A percentile compares a stretch with the other conserved stretches of the same genome.
Conservation (phyloP, 2,797 vertebrate species). For the Macroramphosus scolopax region DNA sequence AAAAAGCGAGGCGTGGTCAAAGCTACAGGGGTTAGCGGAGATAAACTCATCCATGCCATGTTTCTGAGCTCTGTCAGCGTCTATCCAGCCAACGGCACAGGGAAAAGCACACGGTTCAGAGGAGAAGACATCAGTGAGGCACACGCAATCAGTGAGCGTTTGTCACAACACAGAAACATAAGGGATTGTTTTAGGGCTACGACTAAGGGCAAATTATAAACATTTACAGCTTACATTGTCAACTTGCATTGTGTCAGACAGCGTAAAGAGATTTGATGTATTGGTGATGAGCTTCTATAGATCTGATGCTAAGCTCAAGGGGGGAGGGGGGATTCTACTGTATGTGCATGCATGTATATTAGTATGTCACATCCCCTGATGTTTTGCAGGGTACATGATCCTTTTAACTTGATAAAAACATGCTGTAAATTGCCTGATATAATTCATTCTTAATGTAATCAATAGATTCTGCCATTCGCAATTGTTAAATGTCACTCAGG, state of each 20-base stretch:
- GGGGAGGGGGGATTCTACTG: constrained; percentile 46
- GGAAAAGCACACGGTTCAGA: constrained; percentile 92
- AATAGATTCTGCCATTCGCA: constrained; percentile 98
- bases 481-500: constrained; percentile 71
- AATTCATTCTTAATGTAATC: constrained; percentile 67
- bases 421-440: too few species aligned
- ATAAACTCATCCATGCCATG: constrained; percentile 99
- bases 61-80: constrained; percentile 99
- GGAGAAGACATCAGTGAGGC: constrained; percentile 76
- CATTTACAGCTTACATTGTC: constrained; percentile 95
- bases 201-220: constrained; percentile 83
- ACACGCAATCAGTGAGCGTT: constrained; percentile 40
- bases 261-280: constrained; percentile 73
- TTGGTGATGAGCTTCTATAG: constrained; percentile 52
- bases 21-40: constrained; percentile 98
- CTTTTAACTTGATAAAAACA: neutral
- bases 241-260: constrained; percentile 92
- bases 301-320: constrained; percentile 62
- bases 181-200: constrained; percentile 58
- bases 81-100: constrained; percentile 86
- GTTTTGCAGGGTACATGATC: constrained; percentile 28
- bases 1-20: constrained; percentile 96
- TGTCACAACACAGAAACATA: constrained; percentile 64
- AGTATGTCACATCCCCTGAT: constrained; percentile 49
- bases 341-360: constrained; percentile 77